Base-by-base conservation (phyloP, 2,797 vertebrate species). In the Acanthornis magna region DNA sequence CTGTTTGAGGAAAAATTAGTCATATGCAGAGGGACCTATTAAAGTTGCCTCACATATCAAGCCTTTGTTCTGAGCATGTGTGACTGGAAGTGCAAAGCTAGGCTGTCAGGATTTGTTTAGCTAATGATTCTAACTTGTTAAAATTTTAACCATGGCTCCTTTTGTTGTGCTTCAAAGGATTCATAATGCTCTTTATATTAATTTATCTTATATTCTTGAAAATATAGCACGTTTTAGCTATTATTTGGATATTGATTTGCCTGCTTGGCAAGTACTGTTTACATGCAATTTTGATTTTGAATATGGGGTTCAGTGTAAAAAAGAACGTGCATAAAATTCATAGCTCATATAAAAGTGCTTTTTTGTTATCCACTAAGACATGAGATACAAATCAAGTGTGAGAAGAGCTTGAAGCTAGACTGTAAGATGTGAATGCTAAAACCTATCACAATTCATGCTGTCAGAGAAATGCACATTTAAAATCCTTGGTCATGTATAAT, bases 101-200 rank as follows among this genome's bases (percentile, higher is more conserved):
- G 77, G 72, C 95, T 97, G 96, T 97, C 96, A 96, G 95, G 72
- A 94, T 97, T 96, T 98, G 96, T 97, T 97, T 97, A 97, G 97
- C 68, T 98, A 97, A 98, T 97, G 96, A 97, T 85, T 96, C 81
- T 80, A 96, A 97, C 91, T 96, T 97, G 96, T 95, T 97, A 97
- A 97, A 97, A 98, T 97, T 97, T 98, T 98, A 98, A 97, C 95
- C 73, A 72, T 78, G 58, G 45, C 83, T 97, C 76, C 93, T 97
- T 96, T 96, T 88, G 92, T 97, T 97, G 89, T 90, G 95, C 96
- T 97, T 97, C 95, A 97, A 98, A 98, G 91, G 67, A 51, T 90
- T 96, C 9, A 0, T 95, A 96, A 96, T 65, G 65, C 76, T 92
- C 78, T 92, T 96, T 96, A 95, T 96, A 97, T 91, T 96, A 95